Base-by-base conservation (phyloP, 2,888 invertebrate genomes). In the Morpho deidamia region DNA sequence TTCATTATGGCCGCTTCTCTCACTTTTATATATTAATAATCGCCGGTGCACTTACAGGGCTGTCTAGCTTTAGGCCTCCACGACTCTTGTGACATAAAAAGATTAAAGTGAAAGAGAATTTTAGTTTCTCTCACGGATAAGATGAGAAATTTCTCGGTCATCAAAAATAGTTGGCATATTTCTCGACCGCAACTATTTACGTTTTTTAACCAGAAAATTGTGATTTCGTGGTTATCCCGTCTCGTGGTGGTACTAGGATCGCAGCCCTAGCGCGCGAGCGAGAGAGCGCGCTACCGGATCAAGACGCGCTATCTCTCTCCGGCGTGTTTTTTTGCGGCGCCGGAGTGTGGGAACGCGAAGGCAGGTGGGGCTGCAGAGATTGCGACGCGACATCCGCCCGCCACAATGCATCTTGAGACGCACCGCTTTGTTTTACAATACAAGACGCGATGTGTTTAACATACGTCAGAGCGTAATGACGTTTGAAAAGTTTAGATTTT, bases 351-450 rank as follows among this genome's bases (percentile, higher is more conserved):
- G 89, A 89, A 89, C 88, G 78, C 76, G 68, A 77, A 81, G 84
- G 89, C 89, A 89, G 89, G 89, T 89, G 89, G 87, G 85, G 81
- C 83, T 78, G 85, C 86, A 71, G 88, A 87, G 89, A 89, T 88
- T 88, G 88, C 85, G 84, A 79, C 80, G 85, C 84, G 88, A 88
- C 89, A 89, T 89, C 89, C 88, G 88, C 85, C 76, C 84, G 78
- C 78, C 79, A 86, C 88, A 85, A 86, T 85, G 84, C 88, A 86
- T 85, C 88, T 83, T 76, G 71, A 74, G 74, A 63, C 66, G 65
- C 61, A 63, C 64, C 66, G 67, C 66, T 67, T 67, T 67, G 67
- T 67, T 67, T 83, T 74, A 82, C 79, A 81, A 78, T 78, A 77
- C 77, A 68, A 76, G 74, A 74, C 74, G 72, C 76, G 72, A 74